Conservation (phyloP, 2,888 invertebrate genomes). For the Allacma fusca region DNA sequence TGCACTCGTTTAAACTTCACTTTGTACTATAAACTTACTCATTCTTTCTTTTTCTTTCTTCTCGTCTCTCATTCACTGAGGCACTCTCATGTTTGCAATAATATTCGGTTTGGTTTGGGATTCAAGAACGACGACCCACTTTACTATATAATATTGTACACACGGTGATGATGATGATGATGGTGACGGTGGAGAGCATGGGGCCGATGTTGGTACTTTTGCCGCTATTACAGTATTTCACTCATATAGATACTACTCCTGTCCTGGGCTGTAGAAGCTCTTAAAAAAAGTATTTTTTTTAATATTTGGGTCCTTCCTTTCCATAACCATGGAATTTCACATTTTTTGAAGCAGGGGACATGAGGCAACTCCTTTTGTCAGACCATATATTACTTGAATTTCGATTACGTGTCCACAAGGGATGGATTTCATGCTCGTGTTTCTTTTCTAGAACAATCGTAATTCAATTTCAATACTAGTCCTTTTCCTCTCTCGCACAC, state of each 20-base stretch:
- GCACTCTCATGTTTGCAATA: constrained; percentile 38
- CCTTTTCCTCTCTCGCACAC: no score
- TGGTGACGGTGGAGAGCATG: no score
- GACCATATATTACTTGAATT: constrained; percentile 1
- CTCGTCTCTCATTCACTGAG: not conserved
- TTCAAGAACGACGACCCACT: constrained; percentile 46
- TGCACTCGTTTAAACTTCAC: not conserved
- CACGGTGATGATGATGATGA: not conserved
- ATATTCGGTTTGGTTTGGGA: constrained; percentile 41
- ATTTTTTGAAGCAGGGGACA: constrained; percentile 27
- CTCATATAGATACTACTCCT: not conserved
- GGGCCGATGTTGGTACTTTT: no score
- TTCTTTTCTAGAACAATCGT: constrained; percentile 5
- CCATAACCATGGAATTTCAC: constrained; percentile 33
- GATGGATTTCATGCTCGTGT: not conserved
- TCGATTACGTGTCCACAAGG: not conserved
- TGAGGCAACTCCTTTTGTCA: constrained; percentile 31
- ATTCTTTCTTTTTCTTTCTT: constrained; percentile 1
- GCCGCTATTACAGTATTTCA: not conserved
- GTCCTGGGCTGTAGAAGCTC: not conserved
- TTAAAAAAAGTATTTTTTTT: not conserved
- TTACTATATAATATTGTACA: constrained; percentile 16
- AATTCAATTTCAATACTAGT: not conserved
- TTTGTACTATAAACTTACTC: constrained; percentile 4
- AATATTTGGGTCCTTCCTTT: constrained; percentile 26